Percentiles rank a stretch among this genome's conserved stretches.
These are phyloP conservation scores for Coptodon bakossiorum DNA, from an alignment of 2,113 vertebrate species.

Conservation along the genomic window DNA sequence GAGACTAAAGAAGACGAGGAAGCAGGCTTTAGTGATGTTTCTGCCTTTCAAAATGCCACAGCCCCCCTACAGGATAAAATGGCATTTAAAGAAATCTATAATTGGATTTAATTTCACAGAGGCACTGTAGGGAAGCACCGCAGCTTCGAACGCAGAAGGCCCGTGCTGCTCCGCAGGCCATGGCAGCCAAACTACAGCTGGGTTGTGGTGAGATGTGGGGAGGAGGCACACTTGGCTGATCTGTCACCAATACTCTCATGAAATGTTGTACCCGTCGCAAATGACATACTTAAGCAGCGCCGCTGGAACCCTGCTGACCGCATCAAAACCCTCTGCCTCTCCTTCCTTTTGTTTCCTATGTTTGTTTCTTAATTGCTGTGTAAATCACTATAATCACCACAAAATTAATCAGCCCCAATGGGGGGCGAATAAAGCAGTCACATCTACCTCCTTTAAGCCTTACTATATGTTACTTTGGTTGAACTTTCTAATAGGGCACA, in stretches of 20 bases:
- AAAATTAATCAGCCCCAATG: background rate
- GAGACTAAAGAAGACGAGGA: background rate
- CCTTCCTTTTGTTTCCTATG: background rate
- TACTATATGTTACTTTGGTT: background rate
- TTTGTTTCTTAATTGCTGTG: background rate
- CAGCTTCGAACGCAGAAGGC: background rate
- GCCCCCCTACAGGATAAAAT: slow-evolving; percentile 30
- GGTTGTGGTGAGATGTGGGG: slow-evolving; percentile 3
- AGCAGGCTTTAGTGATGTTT: background rate
- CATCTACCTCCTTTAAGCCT: background rate
- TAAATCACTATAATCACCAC: background rate
- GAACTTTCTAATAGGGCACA: background rate
- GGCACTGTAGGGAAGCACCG: slow-evolving; percentile 15
- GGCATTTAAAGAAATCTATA: slow-evolving; percentile 56
- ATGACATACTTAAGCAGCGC: slow-evolving; percentile 8
- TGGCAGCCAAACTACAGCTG: background rate
- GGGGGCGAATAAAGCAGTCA: background rate
- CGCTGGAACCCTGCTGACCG: slow-evolving; percentile 10
- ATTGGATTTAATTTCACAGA: slow-evolving; percentile 47
- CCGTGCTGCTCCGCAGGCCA: background rate
- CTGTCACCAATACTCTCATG: slow-evolving; percentile 13
- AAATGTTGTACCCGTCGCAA: slow-evolving; percentile 15
- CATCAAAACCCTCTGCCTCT: background rate
- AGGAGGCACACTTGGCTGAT: slow-evolving; percentile 23
- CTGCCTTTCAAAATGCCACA: slow-evolving; percentile 42